These are phyloP conservation scores for Marasmarcha lunaedactyla DNA, from an alignment of 2,888 invertebrate genomes.

Conservation along the genomic window DNA sequence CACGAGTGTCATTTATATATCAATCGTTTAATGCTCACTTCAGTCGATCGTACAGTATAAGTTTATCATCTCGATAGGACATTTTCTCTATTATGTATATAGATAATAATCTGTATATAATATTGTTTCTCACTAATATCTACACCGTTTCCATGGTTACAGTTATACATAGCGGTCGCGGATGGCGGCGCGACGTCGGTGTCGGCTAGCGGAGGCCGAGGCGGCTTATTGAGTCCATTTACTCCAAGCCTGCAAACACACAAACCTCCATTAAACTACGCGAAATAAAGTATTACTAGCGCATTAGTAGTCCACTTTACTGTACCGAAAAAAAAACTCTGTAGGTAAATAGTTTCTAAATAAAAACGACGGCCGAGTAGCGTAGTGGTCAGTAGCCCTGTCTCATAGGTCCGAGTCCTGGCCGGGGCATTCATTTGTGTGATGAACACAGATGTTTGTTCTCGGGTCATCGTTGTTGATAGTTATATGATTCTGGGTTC, in stretches of 20 bases:
- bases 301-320: too few relatives aligned
- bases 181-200: conserved; percentile 25
- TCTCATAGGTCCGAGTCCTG: too few relatives aligned
- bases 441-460: too few relatives aligned
- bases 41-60: conserved; percentile 60
- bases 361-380: too few relatives aligned
- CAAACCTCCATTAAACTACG: too few relatives aligned
- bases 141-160: conserved; percentile 65
- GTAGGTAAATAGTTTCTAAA: too few relatives aligned
- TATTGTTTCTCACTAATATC: conserved; percentile 69
- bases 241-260: conserved; percentile 53
- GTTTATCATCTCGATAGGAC: conserved; percentile 60
- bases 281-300: too few relatives aligned
- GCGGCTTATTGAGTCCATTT: conserved; percentile 56
- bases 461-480: too few relatives aligned
- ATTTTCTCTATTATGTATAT: conserved; percentile 66
- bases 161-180: conserved; percentile 43
- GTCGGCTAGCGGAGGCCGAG: conserved; percentile 8
- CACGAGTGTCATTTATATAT: conserved; percentile 45
- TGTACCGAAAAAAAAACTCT: too few relatives aligned
- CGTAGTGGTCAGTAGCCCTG: too few relatives aligned
- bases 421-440: too few relatives aligned
- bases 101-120: conserved; percentile 69
- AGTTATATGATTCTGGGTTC: too few relatives aligned
- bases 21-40: conserved; percentile 55